Conservation (phyloP, 2,113 vertebrate genomes). For the Neopipo cinnamomea region DNA sequence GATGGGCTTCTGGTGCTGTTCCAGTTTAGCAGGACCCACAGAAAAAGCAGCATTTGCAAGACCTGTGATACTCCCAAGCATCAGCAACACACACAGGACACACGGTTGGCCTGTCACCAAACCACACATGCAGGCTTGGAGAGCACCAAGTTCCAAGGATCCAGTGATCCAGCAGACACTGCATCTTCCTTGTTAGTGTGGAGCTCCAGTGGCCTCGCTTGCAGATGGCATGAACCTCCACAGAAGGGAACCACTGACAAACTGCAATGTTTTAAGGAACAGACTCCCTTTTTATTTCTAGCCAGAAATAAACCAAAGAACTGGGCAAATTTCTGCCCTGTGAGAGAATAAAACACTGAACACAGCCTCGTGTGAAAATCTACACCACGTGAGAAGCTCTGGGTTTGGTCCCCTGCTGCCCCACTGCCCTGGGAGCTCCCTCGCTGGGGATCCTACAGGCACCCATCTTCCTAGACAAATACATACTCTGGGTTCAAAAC, state of each 20-base stretch:
- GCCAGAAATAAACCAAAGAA: background rate
- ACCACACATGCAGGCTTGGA: background rate
- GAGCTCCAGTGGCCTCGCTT: fast-evolving
- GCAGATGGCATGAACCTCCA: background rate
- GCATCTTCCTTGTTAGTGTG: background rate
- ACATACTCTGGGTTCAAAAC: background rate
- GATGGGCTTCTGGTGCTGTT: background rate
- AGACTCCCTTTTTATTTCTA: background rate
- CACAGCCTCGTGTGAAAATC: background rate
- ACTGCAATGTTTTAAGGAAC: background rate
- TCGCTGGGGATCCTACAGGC: background rate
- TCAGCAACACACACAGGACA: background rate
- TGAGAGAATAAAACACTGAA: background rate
- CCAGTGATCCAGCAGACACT: background rate
- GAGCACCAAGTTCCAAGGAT: background rate
- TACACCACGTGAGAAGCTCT: background rate
- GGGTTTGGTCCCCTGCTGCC: background rate
- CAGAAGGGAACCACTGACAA: background rate
- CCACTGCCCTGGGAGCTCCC: background rate
- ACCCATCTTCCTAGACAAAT: background rate
- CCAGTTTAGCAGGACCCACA: background rate
- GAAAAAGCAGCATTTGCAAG: constrained; percentile 1
- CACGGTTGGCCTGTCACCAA: background rate
- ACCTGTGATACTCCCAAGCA: background rate
- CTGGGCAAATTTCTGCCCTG: background rate